Conservation (phyloP, 2,797 vertebrate genomes). For the Mormyrus hasselquistii region DNA sequence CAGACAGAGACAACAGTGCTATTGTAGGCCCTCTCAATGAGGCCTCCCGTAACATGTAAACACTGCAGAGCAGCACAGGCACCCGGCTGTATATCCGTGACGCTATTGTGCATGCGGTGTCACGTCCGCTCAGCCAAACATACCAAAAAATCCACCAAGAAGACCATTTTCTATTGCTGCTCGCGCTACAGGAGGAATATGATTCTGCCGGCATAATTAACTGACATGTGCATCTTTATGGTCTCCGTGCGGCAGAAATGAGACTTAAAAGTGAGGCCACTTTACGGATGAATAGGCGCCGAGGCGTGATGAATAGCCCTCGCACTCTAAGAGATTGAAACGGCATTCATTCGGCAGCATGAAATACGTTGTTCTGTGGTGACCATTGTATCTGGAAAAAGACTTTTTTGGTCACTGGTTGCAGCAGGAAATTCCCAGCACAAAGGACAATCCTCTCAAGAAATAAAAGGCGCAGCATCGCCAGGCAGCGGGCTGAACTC, state of each 20-base stretch:
- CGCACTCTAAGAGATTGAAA: not conserved
- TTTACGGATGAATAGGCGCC: not conserved
- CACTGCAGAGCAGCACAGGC: not conserved
- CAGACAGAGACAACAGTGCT: constrained; percentile 1
- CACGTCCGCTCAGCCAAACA: not conserved
- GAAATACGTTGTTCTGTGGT: not conserved
- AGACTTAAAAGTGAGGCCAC: not conserved
- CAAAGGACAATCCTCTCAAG: not conserved
- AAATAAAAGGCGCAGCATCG: not conserved
- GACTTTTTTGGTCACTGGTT: not conserved
- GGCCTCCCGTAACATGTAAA: not conserved
- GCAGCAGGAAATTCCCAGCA: not conserved
- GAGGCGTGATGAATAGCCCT: not conserved
- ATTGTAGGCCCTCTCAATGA: not conserved
- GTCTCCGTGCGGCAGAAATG: not conserved
- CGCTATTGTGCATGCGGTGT: not conserved
- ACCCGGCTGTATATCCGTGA: not conserved
- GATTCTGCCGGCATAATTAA: not conserved
- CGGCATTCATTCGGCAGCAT: not conserved
- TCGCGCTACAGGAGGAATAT: not conserved
- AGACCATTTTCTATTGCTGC: not conserved
- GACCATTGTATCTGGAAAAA: not conserved
- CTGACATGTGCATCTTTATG: not conserved
- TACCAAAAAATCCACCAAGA: not conserved
- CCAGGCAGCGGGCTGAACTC: not conserved